phyloP scores from a whole-genome alignment of 2,797 vertebrate species.

The Poeciliopsis turneri region DNA sequence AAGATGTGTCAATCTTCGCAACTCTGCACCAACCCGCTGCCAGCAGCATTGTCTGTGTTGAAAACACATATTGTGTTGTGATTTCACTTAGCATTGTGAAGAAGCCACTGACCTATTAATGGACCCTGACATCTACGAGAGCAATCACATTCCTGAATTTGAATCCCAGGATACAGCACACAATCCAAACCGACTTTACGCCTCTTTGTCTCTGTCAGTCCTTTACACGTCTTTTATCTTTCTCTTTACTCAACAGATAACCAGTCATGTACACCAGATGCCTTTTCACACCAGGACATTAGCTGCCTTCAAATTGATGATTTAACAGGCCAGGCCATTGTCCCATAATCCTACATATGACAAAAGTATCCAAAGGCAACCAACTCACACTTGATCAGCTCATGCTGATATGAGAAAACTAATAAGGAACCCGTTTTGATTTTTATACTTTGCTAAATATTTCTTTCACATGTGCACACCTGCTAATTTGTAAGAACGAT shows the following conservation, averaged over 20 bases:
- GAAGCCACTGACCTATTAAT: slow-evolving; percentile 56
- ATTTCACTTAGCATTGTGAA: slow-evolving; percentile 32
- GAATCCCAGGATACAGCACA: slow-evolving; percentile 59
- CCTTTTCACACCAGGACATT: slow-evolving; percentile 48
- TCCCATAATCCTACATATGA: slow-evolving; percentile 38
- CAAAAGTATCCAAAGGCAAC: slow-evolving; percentile 63
- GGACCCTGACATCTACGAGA: slow-evolving; percentile 45
- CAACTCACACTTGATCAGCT: slow-evolving; percentile 29
- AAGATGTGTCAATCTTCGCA: background rate
- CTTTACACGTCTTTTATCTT: slow-evolving; percentile 59
- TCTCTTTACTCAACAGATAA: slow-evolving; percentile 58
- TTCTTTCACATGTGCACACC: background rate
- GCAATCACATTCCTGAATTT: slow-evolving; percentile 52
- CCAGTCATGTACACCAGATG: slow-evolving; percentile 54
- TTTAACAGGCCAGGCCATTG: slow-evolving; percentile 54
- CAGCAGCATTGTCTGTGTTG: slow-evolving; percentile 16
- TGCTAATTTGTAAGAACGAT: background rate
- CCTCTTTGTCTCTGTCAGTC: slow-evolving; percentile 58
- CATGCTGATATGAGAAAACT: slow-evolving; percentile 30
- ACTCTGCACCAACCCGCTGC: background rate
- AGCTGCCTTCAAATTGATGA: slow-evolving; percentile 50
- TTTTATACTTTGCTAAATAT: slow-evolving; percentile 11
- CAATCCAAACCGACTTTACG: slow-evolving; percentile 46
- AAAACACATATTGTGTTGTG: slow-evolving; percentile 21
- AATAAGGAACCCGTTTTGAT: slow-evolving; percentile 20